Evolutionary conservation across 2,797 vertebrate species (phyloP), one percentile per base, ranked within the genome.

Genomic region (Crossoptilon crossoptilon): DNA sequence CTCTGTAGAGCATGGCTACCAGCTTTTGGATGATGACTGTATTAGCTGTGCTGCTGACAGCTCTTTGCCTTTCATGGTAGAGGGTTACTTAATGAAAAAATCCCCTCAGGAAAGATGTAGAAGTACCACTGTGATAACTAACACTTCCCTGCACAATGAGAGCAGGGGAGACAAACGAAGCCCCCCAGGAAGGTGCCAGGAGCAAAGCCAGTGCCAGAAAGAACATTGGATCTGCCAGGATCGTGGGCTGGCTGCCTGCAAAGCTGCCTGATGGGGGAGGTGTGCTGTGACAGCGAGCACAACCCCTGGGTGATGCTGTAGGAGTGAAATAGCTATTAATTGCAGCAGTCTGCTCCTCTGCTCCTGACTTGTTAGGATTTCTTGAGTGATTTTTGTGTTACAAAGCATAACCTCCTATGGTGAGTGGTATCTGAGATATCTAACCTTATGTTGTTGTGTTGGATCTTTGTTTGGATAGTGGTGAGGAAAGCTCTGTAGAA

Each of bases 1-100:
- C 56, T 91, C 67, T 1, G 1, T 14, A 24, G 80, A 70, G 43
- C 35, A 86, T 74, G n/a, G 67, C 81, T 90, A 56, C 33, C 86
- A 77, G 77, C 48, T 90, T 82, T 86, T 31, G 18, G 80, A 11
- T 48, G 76, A 91, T 81, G 93, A 72, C 67, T 90, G 41, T 76
- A 58, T 94, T 93, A 91, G 73, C 70, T 62, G 49, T 72, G 67
- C 74, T 91, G 35, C 86, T 94, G 93, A 91, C 88, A 90, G 86
- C 63, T 91, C 67, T 63, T 94, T 86, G 43, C 46, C 43, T 81
- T 81, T 81, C 44, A 13, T 91, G 70, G 77, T 94, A 46, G 80
- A 78, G 77, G 86, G 71, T 84, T 0, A 0, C 60, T 93, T 84
- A 71, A 88, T 76, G 84, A 90, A 93, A 88, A 84, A 88, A 93